Evolutionary conservation across 2,888 invertebrate species (phyloP).

Genomic region (Augochlorella aurata): DNA sequence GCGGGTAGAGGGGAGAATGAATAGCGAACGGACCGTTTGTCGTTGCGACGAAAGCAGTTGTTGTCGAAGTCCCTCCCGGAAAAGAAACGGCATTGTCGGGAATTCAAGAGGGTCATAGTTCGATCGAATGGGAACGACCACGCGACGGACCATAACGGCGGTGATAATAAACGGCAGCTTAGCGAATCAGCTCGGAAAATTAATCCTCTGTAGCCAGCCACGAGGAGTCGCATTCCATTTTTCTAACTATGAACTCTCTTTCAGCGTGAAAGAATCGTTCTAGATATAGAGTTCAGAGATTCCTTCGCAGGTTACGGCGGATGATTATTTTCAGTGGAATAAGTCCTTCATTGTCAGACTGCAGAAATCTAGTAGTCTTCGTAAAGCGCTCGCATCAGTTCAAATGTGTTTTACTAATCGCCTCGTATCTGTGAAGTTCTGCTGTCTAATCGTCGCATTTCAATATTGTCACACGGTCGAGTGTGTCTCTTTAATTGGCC

Average conservation of each 20-base stretch:
- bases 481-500: not conserved
- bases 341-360: too few relatives aligned
- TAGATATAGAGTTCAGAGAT: too few relatives aligned
- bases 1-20: constrained; percentile 1
- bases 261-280: too few relatives aligned
- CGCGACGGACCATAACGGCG: constrained; percentile 1
- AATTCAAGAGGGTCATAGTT: constrained; percentile 30
- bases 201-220: not conserved
- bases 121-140: not conserved
- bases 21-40: constrained; percentile 21
- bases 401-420: too few relatives aligned
- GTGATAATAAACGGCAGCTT: constrained; percentile 17
- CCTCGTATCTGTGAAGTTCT: too few relatives aligned
- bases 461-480: not conserved
- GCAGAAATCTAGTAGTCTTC: too few relatives aligned
- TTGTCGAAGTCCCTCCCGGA: not conserved
- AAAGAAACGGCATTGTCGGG: not conserved
- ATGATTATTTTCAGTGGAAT: too few relatives aligned
- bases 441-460: not conserved
- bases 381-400: too few relatives aligned
- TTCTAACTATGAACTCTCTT: too few relatives aligned
- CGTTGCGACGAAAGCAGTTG: constrained; percentile 1
- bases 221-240: too few relatives aligned
- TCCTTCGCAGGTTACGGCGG: too few relatives aligned
- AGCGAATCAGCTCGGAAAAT: constrained; percentile 2